These are phyloP conservation scores for Protophormia terraenovae DNA, from an alignment of 2,888 invertebrate species.

Conservation along the genomic window DNA sequence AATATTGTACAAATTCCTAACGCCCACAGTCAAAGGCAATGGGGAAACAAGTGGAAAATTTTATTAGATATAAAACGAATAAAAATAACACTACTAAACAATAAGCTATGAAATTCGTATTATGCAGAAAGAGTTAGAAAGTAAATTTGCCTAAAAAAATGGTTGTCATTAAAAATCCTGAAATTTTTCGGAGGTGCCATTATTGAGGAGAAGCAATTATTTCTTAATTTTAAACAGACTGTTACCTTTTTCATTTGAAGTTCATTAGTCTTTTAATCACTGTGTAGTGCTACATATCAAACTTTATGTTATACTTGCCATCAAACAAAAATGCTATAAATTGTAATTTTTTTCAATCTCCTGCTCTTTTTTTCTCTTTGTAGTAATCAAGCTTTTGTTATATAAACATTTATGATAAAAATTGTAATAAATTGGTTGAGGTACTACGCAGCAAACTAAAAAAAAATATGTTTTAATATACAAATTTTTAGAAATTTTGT, in stretches of 20 bases:
- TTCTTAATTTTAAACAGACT: no score
- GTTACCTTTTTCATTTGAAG: no score
- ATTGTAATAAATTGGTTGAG: constrained; percentile 48
- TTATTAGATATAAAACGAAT: not conserved
- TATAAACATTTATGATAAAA: constrained; percentile 59
- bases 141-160: no score
- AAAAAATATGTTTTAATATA: no score
- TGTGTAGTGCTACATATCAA: not conserved
- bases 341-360: constrained; percentile 45
- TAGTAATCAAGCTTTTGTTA: constrained; percentile 41
- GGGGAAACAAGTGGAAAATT: not conserved
- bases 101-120: no score
- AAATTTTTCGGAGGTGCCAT: no score
- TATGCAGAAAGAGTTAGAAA: no score
- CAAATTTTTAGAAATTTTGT: no score
- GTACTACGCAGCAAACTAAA: no score
- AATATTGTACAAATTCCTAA: not conserved
- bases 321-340: constrained; percentile 60
- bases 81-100: not conserved
- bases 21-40: not conserved
- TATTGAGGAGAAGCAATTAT: no score
- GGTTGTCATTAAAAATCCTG: no score
- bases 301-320: constrained; percentile 21
- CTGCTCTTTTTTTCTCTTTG: constrained; percentile 1
- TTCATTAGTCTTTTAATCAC: not conserved